Evolutionary conservation across 2,888 invertebrate species (phyloP).

Genomic region (Perithous albicinctus): DNA sequence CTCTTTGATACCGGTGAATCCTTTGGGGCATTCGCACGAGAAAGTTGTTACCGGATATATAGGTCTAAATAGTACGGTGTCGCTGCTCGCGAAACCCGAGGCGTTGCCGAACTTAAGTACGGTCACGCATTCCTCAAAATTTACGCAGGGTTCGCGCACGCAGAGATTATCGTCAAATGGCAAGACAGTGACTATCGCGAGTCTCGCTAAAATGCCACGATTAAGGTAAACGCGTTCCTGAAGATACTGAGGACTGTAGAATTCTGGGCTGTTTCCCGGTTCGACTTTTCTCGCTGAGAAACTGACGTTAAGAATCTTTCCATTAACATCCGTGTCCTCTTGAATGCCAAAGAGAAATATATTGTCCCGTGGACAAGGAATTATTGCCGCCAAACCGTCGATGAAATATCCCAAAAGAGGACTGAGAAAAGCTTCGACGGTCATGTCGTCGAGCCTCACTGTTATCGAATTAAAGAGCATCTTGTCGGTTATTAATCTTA

Average conservation of each 20-base stretch:
- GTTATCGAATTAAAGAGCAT: constrained; percentile 98
- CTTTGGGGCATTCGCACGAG: constrained; percentile 95
- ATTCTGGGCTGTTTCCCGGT: constrained; percentile 90
- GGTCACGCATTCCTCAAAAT: constrained; percentile 96
- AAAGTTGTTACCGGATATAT: constrained; percentile 98
- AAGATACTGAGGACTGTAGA: constrained; percentile 94
- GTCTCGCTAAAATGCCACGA: constrained; percentile 92
- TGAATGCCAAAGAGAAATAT: constrained; percentile 96
- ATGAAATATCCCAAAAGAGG: constrained; percentile 94
- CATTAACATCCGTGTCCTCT: constrained; percentile 95
- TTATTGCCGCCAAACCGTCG: constrained; percentile 96
- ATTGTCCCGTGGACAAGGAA: constrained; percentile 96
- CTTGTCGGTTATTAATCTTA: constrained; percentile 95
- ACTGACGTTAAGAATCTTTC: constrained; percentile 96
- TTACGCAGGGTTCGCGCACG: constrained; percentile 96
- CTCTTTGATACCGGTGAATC: constrained; percentile 95
- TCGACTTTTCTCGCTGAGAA: constrained; percentile 95
- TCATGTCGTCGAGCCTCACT: constrained; percentile 96
- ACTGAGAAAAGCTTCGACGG: constrained; percentile 95
- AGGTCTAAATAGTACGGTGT: constrained; percentile 95
- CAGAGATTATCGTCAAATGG: constrained; percentile 99
- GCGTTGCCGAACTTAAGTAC: constrained; percentile 97
- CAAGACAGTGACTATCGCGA: constrained; percentile 96
- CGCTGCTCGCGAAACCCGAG: constrained; percentile 94
- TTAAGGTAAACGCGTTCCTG: constrained; percentile 98